These are phyloP conservation scores for Diadema setosum DNA, from an alignment of 35 echinoderm and acorn worm genomes.

Conservation along the genomic window DNA sequence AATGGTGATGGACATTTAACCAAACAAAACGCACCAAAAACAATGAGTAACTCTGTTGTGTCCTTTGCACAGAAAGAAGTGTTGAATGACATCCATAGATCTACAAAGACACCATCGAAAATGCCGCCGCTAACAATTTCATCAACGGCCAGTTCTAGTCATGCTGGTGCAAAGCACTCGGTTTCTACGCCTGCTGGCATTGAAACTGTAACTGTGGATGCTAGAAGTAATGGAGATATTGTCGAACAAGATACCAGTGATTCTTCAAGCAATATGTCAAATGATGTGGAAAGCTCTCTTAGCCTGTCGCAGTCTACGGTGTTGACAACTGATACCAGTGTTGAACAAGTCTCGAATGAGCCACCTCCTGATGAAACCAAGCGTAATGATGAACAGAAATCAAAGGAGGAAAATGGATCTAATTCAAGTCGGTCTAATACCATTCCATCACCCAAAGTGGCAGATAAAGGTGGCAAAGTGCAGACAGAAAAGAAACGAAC, in stretches of 20 bases:
- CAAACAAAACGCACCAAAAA: neutral
- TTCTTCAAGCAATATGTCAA: neutral
- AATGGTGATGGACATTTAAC: neutral
- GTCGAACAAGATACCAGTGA: neutral
- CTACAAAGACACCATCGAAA: neutral
- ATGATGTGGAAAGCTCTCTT: neutral
- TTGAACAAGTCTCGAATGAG: neutral
- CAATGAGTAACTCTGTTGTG: neutral
- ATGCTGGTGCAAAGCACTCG: neutral
- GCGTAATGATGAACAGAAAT: too few relatives aligned
- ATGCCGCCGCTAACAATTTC: conserved; percentile 39
- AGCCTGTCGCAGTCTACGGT: neutral
- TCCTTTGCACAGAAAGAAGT: conserved; percentile 7
- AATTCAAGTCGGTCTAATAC: neutral
- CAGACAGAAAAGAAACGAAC: neutral
- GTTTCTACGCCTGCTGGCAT: neutral
- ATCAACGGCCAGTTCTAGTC: neutral
- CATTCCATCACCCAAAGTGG: neutral
- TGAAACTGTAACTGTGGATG: neutral
- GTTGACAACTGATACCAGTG: neutral
- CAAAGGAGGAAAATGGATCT: neutral
- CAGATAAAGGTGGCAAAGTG: neutral
- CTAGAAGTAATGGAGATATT: neutral
- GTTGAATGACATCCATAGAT: neutral
- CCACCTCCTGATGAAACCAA: neutral